Evolutionary conservation across 1,140 invertebrate genomes (phyloP).

Genomic region (Drusus annulatus): DNA sequence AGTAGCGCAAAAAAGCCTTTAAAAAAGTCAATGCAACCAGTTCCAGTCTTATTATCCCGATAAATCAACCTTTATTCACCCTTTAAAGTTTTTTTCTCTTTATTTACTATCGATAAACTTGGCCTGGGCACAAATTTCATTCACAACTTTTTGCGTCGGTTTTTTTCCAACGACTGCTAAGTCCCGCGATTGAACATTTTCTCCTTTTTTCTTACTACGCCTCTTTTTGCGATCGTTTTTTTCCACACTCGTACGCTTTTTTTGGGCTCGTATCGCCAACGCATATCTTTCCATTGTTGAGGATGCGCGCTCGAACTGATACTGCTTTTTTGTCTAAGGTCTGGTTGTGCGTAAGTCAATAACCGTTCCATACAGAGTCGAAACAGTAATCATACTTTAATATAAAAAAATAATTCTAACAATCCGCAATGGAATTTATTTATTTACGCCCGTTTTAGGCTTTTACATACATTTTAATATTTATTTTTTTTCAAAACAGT

Average conservation of each 20-base stretch:
- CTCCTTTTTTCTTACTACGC: neutral
- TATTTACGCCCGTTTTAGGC: too few species aligned
- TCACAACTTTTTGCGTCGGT: neutral
- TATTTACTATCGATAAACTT: neutral
- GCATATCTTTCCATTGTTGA: constrained; percentile 16
- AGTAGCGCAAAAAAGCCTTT: too few species aligned
- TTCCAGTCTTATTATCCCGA: too few species aligned
- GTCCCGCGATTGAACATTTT: neutral
- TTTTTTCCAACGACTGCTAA: neutral
- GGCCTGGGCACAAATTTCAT: neutral
- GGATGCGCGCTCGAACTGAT: neutral
- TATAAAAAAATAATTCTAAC: too few species aligned
- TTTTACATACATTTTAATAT: too few species aligned
- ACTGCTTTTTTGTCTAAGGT: neutral
- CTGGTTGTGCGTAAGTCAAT: constrained; percentile 14
- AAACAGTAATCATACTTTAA: neutral
- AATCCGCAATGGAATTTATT: too few species aligned
- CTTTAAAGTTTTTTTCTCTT: neutral
- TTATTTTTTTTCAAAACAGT: too few species aligned
- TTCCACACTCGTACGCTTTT: constrained; percentile 6
- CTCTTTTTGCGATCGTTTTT: constrained; percentile 2
- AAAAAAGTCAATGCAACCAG: too few species aligned
- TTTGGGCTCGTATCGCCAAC: neutral
- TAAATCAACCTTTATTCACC: neutral
- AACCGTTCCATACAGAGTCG: neutral